These are phyloP conservation scores for Enchytraeus crypticus DNA, from an alignment of 2,888 invertebrate genomes.

Conservation along the genomic window DNA sequence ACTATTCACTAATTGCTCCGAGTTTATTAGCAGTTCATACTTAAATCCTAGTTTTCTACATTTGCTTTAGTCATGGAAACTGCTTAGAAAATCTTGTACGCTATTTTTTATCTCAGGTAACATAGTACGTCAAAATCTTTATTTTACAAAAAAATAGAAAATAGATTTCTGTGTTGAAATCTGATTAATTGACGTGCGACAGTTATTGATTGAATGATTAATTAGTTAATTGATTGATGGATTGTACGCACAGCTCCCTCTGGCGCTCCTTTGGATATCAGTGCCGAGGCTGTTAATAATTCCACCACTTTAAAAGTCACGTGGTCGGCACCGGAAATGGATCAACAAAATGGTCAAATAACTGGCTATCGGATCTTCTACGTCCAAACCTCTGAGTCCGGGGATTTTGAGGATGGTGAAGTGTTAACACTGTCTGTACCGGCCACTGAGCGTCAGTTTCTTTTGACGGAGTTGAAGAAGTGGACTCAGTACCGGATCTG, in stretches of 20 bases:
- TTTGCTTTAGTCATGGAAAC: no score
- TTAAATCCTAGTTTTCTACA: no score
- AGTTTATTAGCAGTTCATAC: no score
- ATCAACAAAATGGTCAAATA: constrained; percentile 71
- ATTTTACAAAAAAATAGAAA: no score
- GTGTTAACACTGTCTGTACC: constrained; percentile 53
- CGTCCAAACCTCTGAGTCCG: constrained; percentile 47
- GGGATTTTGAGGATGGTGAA: constrained; percentile 43
- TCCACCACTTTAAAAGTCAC: constrained; percentile 78
- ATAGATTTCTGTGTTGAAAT: neutral
- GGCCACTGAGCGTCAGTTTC: constrained; percentile 50
- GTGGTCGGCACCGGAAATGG: constrained; percentile 86
- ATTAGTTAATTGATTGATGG: no score
- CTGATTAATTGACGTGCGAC: no score
- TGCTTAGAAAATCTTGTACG: no score
- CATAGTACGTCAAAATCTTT: no score
- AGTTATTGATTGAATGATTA: no score
- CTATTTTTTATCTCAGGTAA: no score
- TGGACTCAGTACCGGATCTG: constrained; percentile 95
- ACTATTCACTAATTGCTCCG: no score
- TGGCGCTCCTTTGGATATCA: constrained; percentile 89
- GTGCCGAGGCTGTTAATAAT: constrained; percentile 74
- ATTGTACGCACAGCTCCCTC: constrained; percentile 80
- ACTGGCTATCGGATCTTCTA: constrained; percentile 41
- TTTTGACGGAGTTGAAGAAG: constrained; percentile 78